Base-by-base conservation (phyloP, 2,888 invertebrate genomes). In the Nipponacmea schrenckii region DNA sequence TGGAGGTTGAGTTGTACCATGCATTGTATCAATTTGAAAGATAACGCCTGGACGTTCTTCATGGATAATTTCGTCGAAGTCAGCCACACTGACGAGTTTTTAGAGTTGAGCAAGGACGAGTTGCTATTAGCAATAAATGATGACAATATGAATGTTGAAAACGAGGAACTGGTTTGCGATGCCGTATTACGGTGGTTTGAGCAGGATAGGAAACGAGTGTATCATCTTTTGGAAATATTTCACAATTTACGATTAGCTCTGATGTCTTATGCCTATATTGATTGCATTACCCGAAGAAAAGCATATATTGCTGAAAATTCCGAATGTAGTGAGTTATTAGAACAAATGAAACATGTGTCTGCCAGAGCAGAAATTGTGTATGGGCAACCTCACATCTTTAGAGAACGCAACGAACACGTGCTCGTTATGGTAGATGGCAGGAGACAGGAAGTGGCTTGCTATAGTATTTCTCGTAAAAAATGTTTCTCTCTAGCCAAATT, bases 1-100 rank as follows among this genome's bases (percentile, higher is more conserved):
- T 90, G 90, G 83, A 90, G 90, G 75, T 90, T 91, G 80, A 90
- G 91, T 27, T 90, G 91, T 74, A 84, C 89, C 24, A 91, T 91
- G 81, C 88, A 89, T 45, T 91, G 91, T 77, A 83, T 81, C 20
- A 88, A 89, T 50, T 85, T 91, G n/a, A 88, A 88, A 73, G 81
- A 86, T 17, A 88, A 88, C 76, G 89, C 91, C 4, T 88, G 89
- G 75, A 82, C 85, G 64, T 90, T 86, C 77, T 88, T 90, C 24
- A 81, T 90, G 20, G 76, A 80, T 27, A 76, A 83, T 69, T 87
- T 86, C 72, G 71, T 79, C 39, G 81, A 81, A 4, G 77, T 87
- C 14, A 77, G 75, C 1, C 78, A 80, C 64, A 80, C 83, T 14
- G 85, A 82, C 20, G 86, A 87, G 77, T 90, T 90, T 76, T 79